Evolutionary conservation across 2,797 vertebrate genomes (phyloP).

Genomic region (Toxotes lorentzi): DNA sequence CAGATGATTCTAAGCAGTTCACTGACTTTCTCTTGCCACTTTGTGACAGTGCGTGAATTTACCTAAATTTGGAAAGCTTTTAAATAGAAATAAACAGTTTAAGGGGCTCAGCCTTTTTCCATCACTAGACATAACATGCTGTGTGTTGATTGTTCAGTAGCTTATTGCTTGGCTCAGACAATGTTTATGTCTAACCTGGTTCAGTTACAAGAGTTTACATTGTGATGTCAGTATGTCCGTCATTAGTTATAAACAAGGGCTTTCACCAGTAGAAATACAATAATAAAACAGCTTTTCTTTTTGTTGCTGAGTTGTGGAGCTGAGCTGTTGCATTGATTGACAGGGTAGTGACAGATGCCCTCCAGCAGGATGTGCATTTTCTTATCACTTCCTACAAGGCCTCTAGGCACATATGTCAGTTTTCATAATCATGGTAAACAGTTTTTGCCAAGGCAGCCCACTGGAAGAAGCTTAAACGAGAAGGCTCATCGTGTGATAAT

Average conservation of each 20-base stretch:
- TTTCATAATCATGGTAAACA: constrained; percentile 3
- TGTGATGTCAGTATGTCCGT: constrained; percentile 5
- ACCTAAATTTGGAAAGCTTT: neutral
- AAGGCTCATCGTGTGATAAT: neutral
- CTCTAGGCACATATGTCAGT: neutral
- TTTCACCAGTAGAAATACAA: constrained; percentile 9
- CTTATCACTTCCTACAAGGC: constrained; percentile 76
- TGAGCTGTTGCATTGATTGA: constrained; percentile 58
- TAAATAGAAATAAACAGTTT: neutral
- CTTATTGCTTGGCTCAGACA: neutral
- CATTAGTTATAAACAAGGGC: neutral
- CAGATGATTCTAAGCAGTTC: no score
- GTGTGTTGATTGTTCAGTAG: neutral
- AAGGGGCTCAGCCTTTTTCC: neutral
- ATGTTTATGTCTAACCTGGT: constrained; percentile 4
- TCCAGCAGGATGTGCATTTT: constrained; percentile 61
- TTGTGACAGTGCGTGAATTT: neutral
- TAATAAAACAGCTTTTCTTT: neutral
- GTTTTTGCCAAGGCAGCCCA: constrained; percentile 26
- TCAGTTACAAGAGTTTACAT: neutral
- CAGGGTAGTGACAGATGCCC: constrained; percentile 45
- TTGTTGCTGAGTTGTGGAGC: constrained; percentile 35
- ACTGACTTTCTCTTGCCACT: no score
- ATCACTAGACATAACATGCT: neutral
- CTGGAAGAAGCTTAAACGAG: constrained; percentile 28